A percentile compares a stretch with the other conserved stretches of the same genome.
Conservation (phyloP, 2,797 vertebrate species). For the Notolepis coatsorum region DNA sequence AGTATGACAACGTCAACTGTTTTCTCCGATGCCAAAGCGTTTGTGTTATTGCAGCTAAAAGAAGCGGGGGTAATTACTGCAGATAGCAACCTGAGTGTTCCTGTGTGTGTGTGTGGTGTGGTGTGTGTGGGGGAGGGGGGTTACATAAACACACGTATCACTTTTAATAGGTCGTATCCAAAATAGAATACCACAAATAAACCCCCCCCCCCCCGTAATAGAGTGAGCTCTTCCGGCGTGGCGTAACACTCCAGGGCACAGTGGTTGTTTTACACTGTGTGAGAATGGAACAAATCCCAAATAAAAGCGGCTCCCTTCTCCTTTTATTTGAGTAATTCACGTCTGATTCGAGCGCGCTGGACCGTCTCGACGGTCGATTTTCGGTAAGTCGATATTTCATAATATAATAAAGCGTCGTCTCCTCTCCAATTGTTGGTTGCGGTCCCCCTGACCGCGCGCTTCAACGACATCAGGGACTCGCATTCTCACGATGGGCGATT, state of each 20-base stretch:
- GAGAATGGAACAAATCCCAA: slow-evolving; percentile 23
- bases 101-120: too few relatives aligned
- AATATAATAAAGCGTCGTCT: slow-evolving; percentile 17
- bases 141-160: slow-evolving; percentile 63
- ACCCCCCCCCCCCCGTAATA: slow-evolving; percentile 42
- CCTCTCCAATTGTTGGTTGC: slow-evolving; percentile 22
- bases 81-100: slow-evolving; percentile 74
- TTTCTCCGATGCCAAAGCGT: slow-evolving; percentile 54
- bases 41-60: slow-evolving; percentile 76
- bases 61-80: slow-evolving; percentile 61
- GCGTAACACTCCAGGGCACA: slow-evolving; percentile 19
- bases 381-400: slow-evolving; percentile 3
- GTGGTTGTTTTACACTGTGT: too few relatives aligned
- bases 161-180: slow-evolving; percentile 74
- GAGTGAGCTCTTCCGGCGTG: slow-evolving; percentile 46
- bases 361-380: neutral
- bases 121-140: slow-evolving; percentile 54
- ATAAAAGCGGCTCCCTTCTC: slow-evolving; percentile 24
- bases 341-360: neutral
- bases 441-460: slow-evolving; percentile 8
- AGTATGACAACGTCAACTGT: slow-evolving; percentile 46
- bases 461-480: slow-evolving; percentile 18
- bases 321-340: slow-evolving; percentile 4
- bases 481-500: slow-evolving; percentile 62
- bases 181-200: slow-evolving; percentile 76